Conservation (phyloP, 2,888 invertebrate species). For the Amphiduros pacificus region DNA sequence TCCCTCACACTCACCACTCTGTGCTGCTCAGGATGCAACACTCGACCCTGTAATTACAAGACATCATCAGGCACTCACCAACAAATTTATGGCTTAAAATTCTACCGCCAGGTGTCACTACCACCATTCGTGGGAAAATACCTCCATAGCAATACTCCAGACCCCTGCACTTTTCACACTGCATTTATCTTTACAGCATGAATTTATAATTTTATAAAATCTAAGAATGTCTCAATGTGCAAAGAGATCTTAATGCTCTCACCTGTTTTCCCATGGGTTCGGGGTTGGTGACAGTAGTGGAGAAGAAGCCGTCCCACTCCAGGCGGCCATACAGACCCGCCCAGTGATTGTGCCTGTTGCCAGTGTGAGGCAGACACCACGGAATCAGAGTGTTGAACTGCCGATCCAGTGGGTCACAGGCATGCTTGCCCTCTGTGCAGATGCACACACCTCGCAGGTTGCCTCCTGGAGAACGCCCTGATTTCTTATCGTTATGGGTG, state of each 20-base stretch:
- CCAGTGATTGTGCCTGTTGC: conserved; percentile 84
- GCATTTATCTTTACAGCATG: too few relatives aligned
- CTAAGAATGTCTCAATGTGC: too few relatives aligned
- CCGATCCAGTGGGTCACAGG: conserved; percentile 72
- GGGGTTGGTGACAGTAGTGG: conserved; percentile 77
- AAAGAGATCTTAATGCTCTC: not conserved
- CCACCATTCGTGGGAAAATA: too few relatives aligned
- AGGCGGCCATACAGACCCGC: conserved; percentile 80
- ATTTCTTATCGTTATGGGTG: conserved; percentile 64
- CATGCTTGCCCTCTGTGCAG: conserved; percentile 65
- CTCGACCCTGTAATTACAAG: conserved; percentile 66
- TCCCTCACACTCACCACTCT: conserved; percentile 85
- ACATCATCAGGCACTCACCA: too few relatives aligned
- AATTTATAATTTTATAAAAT: too few relatives aligned
- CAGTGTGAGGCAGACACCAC: conserved; percentile 87
- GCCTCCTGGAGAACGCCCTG: conserved; percentile 63
- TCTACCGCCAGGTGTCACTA: too few relatives aligned
- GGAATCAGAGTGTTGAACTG: conserved; percentile 84
- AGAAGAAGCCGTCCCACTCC: conserved; percentile 83
- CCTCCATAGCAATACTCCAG: too few relatives aligned
- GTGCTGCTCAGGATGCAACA: conserved; percentile 74
- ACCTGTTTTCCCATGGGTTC: conserved; percentile 86
- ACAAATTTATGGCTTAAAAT: too few relatives aligned
- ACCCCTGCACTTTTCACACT: too few relatives aligned
- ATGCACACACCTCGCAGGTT: conserved; percentile 75